phyloP scores from a whole-genome alignment of 2,113 vertebrate species.

The Oceanodroma tethys region DNA sequence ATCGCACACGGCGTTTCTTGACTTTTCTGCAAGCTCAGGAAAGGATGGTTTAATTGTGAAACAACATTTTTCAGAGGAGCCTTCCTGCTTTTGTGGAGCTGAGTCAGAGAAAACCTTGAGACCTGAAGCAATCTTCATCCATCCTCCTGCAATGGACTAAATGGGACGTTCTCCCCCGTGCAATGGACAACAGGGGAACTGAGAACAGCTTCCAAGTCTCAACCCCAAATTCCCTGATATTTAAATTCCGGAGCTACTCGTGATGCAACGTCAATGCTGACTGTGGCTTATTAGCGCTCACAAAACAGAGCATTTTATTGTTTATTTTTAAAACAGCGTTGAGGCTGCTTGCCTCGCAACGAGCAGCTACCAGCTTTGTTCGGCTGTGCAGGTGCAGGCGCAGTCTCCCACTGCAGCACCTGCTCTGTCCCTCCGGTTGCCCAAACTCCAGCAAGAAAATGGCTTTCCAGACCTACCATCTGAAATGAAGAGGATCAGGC shows the following conservation, averaged over 20 bases:
- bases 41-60: neutral
- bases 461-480: neutral
- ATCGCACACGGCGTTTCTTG: neutral
- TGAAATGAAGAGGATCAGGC: neutral
- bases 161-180: fast-evolving
- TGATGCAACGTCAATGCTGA: fast-evolving
- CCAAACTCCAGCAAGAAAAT: neutral
- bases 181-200: fast-evolving
- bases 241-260: neutral
- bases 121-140: neutral
- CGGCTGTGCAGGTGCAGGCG: neutral
- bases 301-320: neutral
- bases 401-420: neutral
- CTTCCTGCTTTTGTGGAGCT: neutral
- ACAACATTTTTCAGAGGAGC: neutral
- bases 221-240: fast-evolving
- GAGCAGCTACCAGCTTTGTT: neutral
- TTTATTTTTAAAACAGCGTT: neutral
- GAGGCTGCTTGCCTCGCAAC: neutral
- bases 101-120: neutral
- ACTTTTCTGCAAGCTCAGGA: neutral
- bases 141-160: neutral
- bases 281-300: neutral
- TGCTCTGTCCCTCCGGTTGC: neutral
- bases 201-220: neutral